Base-by-base conservation (phyloP, 92 coral and sea anemone species). In the Siderastrea radians region DNA sequence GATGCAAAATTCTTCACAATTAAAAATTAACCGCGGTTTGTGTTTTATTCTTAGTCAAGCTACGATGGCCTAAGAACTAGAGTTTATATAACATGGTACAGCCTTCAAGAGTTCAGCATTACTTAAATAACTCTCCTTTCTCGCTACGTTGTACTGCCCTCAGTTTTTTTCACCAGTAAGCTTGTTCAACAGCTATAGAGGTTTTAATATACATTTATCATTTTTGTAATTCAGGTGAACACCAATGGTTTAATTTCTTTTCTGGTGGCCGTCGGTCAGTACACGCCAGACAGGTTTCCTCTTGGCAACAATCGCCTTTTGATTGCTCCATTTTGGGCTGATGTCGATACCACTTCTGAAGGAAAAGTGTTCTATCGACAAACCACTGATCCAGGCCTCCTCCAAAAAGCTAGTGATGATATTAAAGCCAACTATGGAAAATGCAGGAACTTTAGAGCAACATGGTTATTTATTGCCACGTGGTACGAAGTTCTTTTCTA, bases 241-340 rank as follows among this genome's bases (percentile, higher is more conserved):
- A 89, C 86, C 68, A 89, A 89, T 63, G 93, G 93, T 5, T 95
- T 72, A 3, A 69, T 94, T n/a, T 91, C 96, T 49, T 94, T 94
- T 17, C 62, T 75, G 54, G 58, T 2, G 1, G 11, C 84, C 66
- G 73, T 91, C 43, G 1, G 74, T 1, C 79, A 94, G 83, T 94
- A 3, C 73, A 91, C 90, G 1, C 96, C 96, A 46, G 88, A 82
- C n/a, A n/a, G n/a, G n/a, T n/a, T n/a, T n/a, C n/a, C n/a, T n/a
- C n/a, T n/a, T n/a, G n/a, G n/a, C n/a, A 64, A 83, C 45, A 53
- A 61, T 7, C 79, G 93, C 6, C 93, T 89, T 19, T 84, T 94
- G 6, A 67, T 94, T n/a, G 92, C 96, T 16, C 93, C 93, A 50
- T 87, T 85, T 77, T 95, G 98, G 96, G 96, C 95, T 12, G 96